Evolutionary conservation across 2,888 invertebrate species (phyloP).

Genomic region (Eudemis profundana): DNA sequence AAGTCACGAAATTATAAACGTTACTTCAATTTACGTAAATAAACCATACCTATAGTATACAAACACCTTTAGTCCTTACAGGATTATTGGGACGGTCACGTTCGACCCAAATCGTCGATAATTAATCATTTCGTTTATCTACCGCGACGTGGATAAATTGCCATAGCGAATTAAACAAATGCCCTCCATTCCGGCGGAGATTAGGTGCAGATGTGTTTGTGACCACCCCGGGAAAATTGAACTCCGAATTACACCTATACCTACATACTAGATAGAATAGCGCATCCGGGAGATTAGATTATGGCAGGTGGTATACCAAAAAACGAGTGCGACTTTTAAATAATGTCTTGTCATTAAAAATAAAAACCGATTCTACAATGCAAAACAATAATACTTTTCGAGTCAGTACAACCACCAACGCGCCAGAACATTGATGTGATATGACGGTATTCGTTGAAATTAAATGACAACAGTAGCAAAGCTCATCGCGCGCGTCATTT

Average conservation of each 20-base stretch:
- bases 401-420: too few species aligned
- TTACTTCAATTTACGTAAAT: too few species aligned
- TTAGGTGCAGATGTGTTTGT: slow-evolving; percentile 42
- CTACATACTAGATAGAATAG: slow-evolving; percentile 9
- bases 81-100: slow-evolving; percentile 63
- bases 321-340: too few species aligned
- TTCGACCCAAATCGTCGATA: slow-evolving; percentile 69
- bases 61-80: slow-evolving; percentile 45
- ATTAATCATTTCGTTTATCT: slow-evolving; percentile 72
- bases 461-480: too few species aligned
- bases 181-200: slow-evolving; percentile 46
- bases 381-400: too few species aligned
- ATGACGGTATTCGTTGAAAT: too few species aligned
- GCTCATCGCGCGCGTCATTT: too few species aligned
- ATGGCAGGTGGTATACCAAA: background rate
- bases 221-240: slow-evolving; percentile 18
- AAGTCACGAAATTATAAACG: too few species aligned
- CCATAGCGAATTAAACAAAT: slow-evolving; percentile 56
- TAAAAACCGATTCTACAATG: too few species aligned
- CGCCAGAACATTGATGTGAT: too few species aligned
- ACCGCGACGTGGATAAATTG: slow-evolving; percentile 61
- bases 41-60: background rate
- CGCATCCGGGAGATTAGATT: background rate
- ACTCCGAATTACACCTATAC: background rate
- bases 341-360: too few species aligned